Evolutionary conservation across 1,140 invertebrate genomes (phyloP).

Genomic region (Aleiodes sp.): DNA sequence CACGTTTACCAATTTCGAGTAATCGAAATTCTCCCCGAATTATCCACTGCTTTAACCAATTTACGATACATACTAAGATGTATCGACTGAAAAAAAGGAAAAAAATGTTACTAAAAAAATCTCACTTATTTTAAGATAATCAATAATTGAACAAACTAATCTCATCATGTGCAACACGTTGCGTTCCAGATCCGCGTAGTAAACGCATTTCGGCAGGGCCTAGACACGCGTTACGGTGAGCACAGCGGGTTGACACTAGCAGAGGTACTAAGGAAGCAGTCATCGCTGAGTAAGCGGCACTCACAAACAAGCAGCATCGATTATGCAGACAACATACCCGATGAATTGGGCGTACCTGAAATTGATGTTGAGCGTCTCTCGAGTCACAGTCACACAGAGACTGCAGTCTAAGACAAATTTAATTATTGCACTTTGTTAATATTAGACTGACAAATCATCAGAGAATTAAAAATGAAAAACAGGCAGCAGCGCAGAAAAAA

Average conservation of each 20-base stretch:
- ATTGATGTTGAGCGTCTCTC: conserved; percentile 90
- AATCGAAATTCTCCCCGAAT: background rate
- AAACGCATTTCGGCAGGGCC: conserved; percentile 98
- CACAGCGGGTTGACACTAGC: conserved; percentile 88
- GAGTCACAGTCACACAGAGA: conserved; percentile 92
- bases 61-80: background rate
- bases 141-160: conserved; percentile 25
- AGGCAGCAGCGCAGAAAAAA: background rate
- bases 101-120: background rate
- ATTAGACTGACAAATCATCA: conserved; percentile 7
- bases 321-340: conserved; percentile 87
- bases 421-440: conserved; percentile 9
- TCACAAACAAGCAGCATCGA: conserved; percentile 92
- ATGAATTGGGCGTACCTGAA: conserved; percentile 87
- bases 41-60: background rate
- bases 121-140: background rate
- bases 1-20: background rate
- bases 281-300: conserved; percentile 87
- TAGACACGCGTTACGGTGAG: conserved; percentile 93
- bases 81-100: conserved; percentile 8
- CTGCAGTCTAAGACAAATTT: conserved; percentile 77
- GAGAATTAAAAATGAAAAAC: too few relatives aligned
- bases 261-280: conserved; percentile 90
- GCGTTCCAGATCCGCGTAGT: conserved; percentile 95
- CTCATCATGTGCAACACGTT: conserved; percentile 26